A percentile compares a stretch with the other conserved stretches of the same genome.
phyloP scores from a whole-genome alignment of 2,888 invertebrate species.

The Cosmopolites sordidus region DNA sequence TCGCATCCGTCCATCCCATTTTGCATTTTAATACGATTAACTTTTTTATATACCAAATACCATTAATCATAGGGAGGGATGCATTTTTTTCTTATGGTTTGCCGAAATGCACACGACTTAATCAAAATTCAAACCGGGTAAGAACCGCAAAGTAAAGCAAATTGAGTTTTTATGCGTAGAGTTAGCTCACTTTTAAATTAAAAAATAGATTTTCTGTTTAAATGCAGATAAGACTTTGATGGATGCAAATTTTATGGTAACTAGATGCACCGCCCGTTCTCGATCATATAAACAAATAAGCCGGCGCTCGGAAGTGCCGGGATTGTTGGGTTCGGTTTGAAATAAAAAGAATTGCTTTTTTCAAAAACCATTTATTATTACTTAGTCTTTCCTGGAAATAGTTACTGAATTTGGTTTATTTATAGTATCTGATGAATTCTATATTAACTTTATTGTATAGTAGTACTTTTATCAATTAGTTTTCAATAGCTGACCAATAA shows the following conservation, averaged over 20 bases:
- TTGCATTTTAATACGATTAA: too few species aligned
- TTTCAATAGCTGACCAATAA: too few species aligned
- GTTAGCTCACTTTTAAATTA: constrained; percentile 15
- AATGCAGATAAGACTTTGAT: constrained; percentile 26
- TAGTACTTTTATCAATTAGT: too few species aligned
- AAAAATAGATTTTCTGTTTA: constrained; percentile 27
- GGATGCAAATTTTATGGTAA: constrained; percentile 29
- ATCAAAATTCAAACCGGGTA: constrained; percentile 14
- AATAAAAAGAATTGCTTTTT: too few species aligned
- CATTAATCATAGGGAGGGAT: constrained; percentile 17
- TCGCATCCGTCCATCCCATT: too few species aligned
- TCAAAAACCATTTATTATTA: too few species aligned
- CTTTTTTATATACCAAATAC: not conserved
- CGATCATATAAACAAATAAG: constrained; percentile 2
- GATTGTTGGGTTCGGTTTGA: too few species aligned
- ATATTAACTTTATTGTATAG: too few species aligned
- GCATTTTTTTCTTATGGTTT: constrained; percentile 2
- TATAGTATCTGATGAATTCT: too few species aligned
- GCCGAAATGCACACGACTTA: constrained; percentile 20
- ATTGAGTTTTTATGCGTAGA: constrained; percentile 16
- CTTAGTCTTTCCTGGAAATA: too few species aligned
- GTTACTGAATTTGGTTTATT: too few species aligned
- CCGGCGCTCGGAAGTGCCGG: not conserved
- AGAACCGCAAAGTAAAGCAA: constrained; percentile 4
- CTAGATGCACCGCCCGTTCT: not conserved